phyloP scores from a whole-genome alignment of 2,797 vertebrate genomes.

The Parauchenoglanis ngamensis region DNA sequence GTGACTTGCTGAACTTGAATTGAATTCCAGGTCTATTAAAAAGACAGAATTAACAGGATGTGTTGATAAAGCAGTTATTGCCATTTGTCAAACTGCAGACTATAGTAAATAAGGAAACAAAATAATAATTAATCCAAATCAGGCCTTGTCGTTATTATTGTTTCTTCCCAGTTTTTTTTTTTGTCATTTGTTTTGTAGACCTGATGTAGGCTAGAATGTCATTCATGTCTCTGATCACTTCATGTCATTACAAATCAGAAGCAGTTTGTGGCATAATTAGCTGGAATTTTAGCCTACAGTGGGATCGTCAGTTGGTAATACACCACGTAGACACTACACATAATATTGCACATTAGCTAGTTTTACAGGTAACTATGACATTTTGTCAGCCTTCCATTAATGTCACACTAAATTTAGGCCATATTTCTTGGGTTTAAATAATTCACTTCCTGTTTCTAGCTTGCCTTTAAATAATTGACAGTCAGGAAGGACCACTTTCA shows the following conservation, averaged over 20 bases:
- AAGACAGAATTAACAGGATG: conserved; percentile 7
- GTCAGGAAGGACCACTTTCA: conserved; percentile 1
- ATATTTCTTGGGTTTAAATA: neutral
- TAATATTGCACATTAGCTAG: neutral
- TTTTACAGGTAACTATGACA: neutral
- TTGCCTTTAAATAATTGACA: neutral
- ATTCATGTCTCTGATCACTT: neutral
- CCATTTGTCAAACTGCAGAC: neutral
- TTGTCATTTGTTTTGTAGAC: neutral
- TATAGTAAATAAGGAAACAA: neutral
- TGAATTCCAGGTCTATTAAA: conserved; percentile 22
- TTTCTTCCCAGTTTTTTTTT: neutral
- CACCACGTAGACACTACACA: neutral
- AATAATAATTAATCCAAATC: neutral
- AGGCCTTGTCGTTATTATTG: neutral
- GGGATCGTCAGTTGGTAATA: neutral
- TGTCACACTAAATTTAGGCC: neutral
- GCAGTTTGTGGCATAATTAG: neutral
- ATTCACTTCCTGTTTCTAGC: conserved; percentile 5
- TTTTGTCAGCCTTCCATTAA: neutral
- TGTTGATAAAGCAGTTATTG: conserved; percentile 6
- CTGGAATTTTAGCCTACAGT: neutral
- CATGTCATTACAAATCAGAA: neutral
- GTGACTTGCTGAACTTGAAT: conserved; percentile 7
- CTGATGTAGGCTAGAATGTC: neutral